These are phyloP conservation scores for Rhogogaster chlorosoma DNA, from an alignment of 2,888 invertebrate species.

Conservation along the genomic window DNA sequence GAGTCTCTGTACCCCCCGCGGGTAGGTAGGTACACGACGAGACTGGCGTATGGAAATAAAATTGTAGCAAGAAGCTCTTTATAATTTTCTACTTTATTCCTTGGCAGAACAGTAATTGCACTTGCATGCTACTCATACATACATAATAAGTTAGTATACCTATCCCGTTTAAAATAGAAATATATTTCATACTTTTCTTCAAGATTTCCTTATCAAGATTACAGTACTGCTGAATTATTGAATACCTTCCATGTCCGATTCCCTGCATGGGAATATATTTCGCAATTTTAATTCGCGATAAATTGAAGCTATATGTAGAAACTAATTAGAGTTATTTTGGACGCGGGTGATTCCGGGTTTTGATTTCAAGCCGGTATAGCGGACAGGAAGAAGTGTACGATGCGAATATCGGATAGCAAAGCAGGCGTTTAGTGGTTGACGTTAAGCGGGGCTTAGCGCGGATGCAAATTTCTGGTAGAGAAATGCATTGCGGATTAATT, in stretches of 20 bases:
- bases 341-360: neutral
- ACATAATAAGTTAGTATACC: conserved; percentile 38
- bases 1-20: conserved; percentile 15
- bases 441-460: conserved; percentile 51
- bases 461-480: conserved; percentile 65
- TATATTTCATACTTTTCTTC: conserved; percentile 21
- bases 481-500: conserved; percentile 65
- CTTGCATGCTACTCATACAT: conserved; percentile 52
- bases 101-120: conserved; percentile 47
- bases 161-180: conserved; percentile 38
- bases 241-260: neutral
- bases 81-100: conserved; percentile 43
- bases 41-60: conserved; percentile 46
- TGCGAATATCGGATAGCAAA: conserved; percentile 6
- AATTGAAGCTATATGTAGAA: neutral
- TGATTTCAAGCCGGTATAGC: neutral
- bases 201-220: conserved; percentile 20
- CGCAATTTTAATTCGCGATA: neutral
- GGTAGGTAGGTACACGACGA: neutral
- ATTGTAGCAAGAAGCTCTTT: conserved; percentile 42
- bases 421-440: conserved; percentile 34
- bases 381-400: neutral
- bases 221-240: conserved; percentile 23
- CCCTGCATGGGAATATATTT: neutral
- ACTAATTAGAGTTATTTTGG: too few species aligned